Percentiles rank a stretch among this genome's conserved stretches.
Evolutionary conservation across 2,888 invertebrate genomes (phyloP).

Genomic region (Andrena bicolor): DNA sequence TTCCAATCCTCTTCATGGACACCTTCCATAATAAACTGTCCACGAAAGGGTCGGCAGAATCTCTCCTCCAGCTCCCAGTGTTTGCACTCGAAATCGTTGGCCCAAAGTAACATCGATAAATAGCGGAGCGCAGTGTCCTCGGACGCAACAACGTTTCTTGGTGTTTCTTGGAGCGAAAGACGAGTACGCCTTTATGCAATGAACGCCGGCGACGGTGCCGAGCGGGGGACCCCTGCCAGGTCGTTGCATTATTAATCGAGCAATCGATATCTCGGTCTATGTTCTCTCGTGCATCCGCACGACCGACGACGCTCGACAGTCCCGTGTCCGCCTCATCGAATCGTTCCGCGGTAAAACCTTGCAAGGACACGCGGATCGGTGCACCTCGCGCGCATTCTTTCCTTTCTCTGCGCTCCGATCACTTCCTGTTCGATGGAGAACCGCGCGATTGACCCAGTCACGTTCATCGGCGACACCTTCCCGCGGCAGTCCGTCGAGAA

Average conservation of each 20-base stretch:
- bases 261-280: slow-evolving; percentile 79
- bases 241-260: slow-evolving; percentile 80
- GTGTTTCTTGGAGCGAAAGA: slow-evolving; percentile 33
- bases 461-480: slow-evolving; percentile 4
- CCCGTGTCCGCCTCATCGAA: slow-evolving; percentile 37
- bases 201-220: slow-evolving; percentile 56
- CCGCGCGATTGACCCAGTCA: slow-evolving; percentile 5
- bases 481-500: slow-evolving; percentile 12
- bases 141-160: slow-evolving; percentile 10
- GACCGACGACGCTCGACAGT: slow-evolving; percentile 20
- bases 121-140: background rate
- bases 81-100: background rate
- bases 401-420: slow-evolving; percentile 41
- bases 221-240: slow-evolving; percentile 60
- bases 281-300: slow-evolving; percentile 53
- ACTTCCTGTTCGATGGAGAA: slow-evolving; percentile 27
- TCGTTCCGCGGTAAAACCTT: slow-evolving; percentile 63
- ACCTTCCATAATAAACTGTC: background rate
- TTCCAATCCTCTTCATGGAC: background rate
- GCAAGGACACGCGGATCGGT: slow-evolving; percentile 65
- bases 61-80: background rate
- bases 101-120: background rate
- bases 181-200: slow-evolving; percentile 40
- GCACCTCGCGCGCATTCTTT: slow-evolving; percentile 54
- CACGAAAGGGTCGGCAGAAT: background rate